Evolutionary conservation across 1,140 invertebrate genomes (phyloP).

Genomic region (Aplysia californica): DNA sequence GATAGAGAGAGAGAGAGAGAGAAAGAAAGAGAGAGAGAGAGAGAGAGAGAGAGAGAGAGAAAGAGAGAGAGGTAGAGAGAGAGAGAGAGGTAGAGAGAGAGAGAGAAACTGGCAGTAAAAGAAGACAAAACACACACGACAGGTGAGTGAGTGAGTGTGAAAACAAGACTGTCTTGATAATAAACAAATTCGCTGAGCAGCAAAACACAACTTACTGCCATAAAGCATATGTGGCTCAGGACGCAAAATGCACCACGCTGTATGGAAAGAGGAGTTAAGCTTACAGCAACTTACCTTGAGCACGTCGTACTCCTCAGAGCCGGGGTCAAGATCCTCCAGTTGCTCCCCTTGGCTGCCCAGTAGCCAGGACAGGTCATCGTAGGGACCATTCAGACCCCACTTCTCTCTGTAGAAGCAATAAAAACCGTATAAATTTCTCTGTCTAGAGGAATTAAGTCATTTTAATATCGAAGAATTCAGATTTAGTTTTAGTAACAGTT

Average conservation of each 20-base stretch:
- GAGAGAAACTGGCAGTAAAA: too few species aligned
- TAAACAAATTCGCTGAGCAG: neutral
- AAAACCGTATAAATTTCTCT: neutral
- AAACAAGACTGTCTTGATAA: neutral
- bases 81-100: too few species aligned
- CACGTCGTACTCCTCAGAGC: constrained; percentile 35
- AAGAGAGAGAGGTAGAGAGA: too few species aligned
- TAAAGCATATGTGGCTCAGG: neutral
- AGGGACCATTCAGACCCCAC: constrained; percentile 52
- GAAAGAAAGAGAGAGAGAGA: too few species aligned
- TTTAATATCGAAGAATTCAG: neutral
- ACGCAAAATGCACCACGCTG: neutral
- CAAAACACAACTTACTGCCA: neutral
- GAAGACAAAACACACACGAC: neutral
- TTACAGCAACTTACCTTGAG: constrained; percentile 31
- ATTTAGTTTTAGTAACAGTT: neutral
- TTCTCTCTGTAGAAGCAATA: constrained; percentile 33
- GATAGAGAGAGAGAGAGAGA: too few species aligned
- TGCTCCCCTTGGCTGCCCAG: neutral
- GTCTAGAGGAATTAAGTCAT: neutral
- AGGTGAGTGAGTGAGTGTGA: neutral
- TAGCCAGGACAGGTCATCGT: constrained; percentile 41
- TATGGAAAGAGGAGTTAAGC: neutral
- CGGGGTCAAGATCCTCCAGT: constrained; percentile 3
- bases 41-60: too few species aligned